A percentile compares a stretch with the other conserved stretches of the same genome.
These are phyloP conservation scores for Rosalia funebris DNA, from an alignment of 2,888 invertebrate genomes.

Conservation along the genomic window DNA sequence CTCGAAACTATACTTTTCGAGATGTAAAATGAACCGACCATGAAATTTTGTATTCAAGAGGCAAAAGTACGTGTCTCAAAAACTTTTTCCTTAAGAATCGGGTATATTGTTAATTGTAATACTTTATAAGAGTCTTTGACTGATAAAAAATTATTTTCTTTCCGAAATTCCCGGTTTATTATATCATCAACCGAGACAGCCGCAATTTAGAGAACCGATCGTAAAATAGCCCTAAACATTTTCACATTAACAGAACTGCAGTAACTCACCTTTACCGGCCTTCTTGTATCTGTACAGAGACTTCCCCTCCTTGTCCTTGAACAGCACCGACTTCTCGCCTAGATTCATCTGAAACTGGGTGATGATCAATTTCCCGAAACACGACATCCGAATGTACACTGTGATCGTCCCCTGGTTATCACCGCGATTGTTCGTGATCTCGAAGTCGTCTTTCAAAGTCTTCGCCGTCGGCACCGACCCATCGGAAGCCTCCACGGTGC, in stretches of 20 bases:
- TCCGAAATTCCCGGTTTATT: too few relatives aligned
- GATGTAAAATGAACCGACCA: too few relatives aligned
- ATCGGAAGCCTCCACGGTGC: slow-evolving; percentile 60
- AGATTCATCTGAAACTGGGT: slow-evolving; percentile 72
- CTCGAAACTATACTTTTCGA: too few relatives aligned
- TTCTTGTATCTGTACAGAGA: slow-evolving; percentile 62
- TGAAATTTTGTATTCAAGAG: too few relatives aligned
- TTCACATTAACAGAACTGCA: neutral
- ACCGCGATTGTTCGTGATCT: slow-evolving; percentile 66
- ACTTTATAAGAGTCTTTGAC: too few relatives aligned
- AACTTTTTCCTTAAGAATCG: too few relatives aligned
- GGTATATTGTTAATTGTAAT: too few relatives aligned
- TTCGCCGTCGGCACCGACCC: slow-evolving; percentile 66
- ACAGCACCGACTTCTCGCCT: slow-evolving; percentile 62
- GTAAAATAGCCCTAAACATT: slow-evolving; percentile 6
- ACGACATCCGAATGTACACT: slow-evolving; percentile 73
- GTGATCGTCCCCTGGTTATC: slow-evolving; percentile 69
- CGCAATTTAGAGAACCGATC: too few relatives aligned
- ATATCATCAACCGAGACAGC: too few relatives aligned
- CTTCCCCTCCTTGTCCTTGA: slow-evolving; percentile 63
- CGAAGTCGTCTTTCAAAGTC: slow-evolving; percentile 71
- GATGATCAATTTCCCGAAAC: slow-evolving; percentile 73
- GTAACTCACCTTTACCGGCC: slow-evolving; percentile 42
- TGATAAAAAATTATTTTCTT: too few relatives aligned
- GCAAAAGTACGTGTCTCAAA: too few relatives aligned